Conservation (phyloP, 1,140 invertebrate genomes). For the Cydia splendana region DNA sequence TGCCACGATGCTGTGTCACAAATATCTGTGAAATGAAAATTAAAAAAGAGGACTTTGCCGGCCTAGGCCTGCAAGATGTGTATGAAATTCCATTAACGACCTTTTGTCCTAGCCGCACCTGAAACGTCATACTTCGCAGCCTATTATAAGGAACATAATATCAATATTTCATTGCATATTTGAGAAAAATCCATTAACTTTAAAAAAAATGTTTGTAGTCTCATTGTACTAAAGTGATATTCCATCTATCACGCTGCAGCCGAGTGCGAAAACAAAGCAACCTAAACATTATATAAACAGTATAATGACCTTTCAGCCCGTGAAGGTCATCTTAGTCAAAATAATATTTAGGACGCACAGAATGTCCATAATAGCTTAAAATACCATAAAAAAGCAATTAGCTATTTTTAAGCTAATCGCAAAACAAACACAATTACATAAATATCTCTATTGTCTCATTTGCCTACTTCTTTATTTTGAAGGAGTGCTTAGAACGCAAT, state of each 20-base stretch:
- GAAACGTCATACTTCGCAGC: too few relatives aligned
- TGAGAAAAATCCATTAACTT: too few relatives aligned
- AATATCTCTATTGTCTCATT: slow-evolving; percentile 5
- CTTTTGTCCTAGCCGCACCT: too few relatives aligned
- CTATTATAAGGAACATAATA: too few relatives aligned
- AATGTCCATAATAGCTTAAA: slow-evolving; percentile 35
- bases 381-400: not conserved
- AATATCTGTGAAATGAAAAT: too few relatives aligned
- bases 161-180: too few relatives aligned
- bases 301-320: slow-evolving; percentile 61
- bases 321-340: slow-evolving; percentile 56
- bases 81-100: too few relatives aligned
- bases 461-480: not conserved
- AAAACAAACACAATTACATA: slow-evolving; percentile 35
- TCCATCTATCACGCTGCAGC: slow-evolving; percentile 30
- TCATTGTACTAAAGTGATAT: slow-evolving; percentile 42
- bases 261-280: slow-evolving; percentile 51
- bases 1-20: too few relatives aligned
- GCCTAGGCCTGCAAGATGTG: too few relatives aligned
- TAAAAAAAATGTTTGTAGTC: not conserved
- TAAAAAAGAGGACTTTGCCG: too few relatives aligned
- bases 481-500: slow-evolving; percentile 17
- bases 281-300: slow-evolving; percentile 69
- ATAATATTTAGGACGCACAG: slow-evolving; percentile 4
- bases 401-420: slow-evolving; percentile 11